Conservation (phyloP, 1,140 invertebrate genomes). For the Lasioglossum albipes region DNA sequence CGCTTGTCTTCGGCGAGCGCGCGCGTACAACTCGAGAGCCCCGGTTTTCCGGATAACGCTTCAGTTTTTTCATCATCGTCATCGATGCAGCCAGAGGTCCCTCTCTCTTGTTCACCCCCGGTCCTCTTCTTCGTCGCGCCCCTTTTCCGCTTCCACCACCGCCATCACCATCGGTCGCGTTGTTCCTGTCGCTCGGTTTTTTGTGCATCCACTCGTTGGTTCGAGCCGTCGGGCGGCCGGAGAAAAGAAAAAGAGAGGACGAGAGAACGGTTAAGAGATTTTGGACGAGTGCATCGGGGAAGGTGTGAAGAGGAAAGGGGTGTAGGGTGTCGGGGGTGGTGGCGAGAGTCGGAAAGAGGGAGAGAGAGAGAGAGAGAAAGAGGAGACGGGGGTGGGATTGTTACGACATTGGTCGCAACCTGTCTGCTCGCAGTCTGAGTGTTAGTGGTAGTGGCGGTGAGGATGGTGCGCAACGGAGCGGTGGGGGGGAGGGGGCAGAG, state of each 20-base stretch:
- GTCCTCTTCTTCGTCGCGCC: conserved; percentile 37
- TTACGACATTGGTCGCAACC: conserved; percentile 76
- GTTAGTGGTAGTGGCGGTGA: conserved; percentile 61
- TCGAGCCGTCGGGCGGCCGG: conserved; percentile 10
- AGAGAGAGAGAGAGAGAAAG: conserved; percentile 13
- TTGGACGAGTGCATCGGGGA: conserved; percentile 71
- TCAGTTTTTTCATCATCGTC: not conserved
- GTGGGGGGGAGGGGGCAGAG: conserved; percentile 18
- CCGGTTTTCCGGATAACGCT: conserved; percentile 28
- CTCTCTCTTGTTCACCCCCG: not conserved
- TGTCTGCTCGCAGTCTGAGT: conserved; percentile 75
- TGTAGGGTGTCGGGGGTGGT: not conserved
- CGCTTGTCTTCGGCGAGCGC: not conserved
- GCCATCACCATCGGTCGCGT: not conserved
- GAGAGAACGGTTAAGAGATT: conserved; percentile 70
- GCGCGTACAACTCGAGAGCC: not conserved
- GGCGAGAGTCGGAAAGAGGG: too few species aligned
- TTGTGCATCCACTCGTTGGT: conserved; percentile 44
- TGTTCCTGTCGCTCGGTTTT: conserved; percentile 19
- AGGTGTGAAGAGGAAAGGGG: conserved; percentile 25
- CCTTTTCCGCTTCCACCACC: not conserved
- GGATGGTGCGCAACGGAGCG: conserved; percentile 44
- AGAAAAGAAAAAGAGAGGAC: not conserved
- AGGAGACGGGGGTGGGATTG: conserved; percentile 51
- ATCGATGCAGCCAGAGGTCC: not conserved